Evolutionary conservation across 2,113 vertebrate genomes (phyloP).

Genomic region (Amphiprion ocellaris): DNA sequence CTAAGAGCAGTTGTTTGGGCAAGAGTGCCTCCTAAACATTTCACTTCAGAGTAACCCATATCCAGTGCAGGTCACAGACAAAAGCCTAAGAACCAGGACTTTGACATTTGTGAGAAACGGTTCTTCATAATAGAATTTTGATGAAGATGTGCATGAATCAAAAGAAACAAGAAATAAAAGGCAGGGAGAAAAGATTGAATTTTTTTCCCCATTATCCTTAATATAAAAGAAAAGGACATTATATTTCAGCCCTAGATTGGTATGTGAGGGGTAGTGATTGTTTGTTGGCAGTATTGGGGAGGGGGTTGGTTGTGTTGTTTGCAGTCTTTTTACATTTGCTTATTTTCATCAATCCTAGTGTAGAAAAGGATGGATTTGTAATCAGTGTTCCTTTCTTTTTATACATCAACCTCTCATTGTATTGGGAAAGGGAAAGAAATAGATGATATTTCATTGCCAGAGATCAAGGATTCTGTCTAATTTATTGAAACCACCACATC

Average conservation of each 20-base stretch:
- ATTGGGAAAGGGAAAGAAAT: not conserved
- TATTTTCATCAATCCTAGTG: slow-evolving; percentile 1
- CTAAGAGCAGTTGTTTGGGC: too few relatives aligned
- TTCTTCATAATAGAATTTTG: not conserved
- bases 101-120: not conserved
- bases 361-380: not conserved
- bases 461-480: not conserved
- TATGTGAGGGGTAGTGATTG: not conserved
- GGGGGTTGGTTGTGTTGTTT: not conserved
- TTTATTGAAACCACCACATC: too few relatives aligned
- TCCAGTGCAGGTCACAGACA: not conserved
- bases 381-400: not conserved
- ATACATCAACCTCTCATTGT: not conserved
- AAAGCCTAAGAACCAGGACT: too few relatives aligned
- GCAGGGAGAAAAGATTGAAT: not conserved
- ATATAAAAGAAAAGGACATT: not conserved
- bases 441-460: not conserved
- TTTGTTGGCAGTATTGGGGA: not conserved
- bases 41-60: too few relatives aligned
- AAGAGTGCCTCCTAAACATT: too few relatives aligned
- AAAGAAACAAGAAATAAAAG: not conserved
- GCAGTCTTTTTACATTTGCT: slow-evolving; percentile 27
- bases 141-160: not conserved
- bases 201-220: not conserved
- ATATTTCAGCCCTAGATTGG: not conserved